Evolutionary conservation across 2,888 invertebrate genomes (phyloP), one percentile per base, ranked within the genome.

Genomic region (Chymomyza fuscimana): DNA sequence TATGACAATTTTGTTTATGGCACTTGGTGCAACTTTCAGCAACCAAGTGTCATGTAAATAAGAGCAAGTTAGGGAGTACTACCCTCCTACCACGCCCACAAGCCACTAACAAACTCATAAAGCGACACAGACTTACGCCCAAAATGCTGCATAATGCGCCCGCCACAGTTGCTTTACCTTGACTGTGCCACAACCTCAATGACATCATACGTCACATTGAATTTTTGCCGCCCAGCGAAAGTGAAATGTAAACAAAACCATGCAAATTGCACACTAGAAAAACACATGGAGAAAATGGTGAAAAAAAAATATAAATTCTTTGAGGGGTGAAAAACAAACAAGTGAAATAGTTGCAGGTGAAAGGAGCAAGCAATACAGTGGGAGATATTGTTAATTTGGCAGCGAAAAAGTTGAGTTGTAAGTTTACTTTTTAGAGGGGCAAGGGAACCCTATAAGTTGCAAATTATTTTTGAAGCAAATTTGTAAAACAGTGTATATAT

Each of bases 1-100:
- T 79, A 77, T 56, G 78, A 77, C 74, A 77, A 76, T 69, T 72
- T 71, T 74, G 74, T 72, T 66, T 62, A 69, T 72, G 72, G 32
- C 67, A 77, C 74, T 78, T 74, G 74, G 74, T n/a, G 67, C 59
- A 52, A 74, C 65, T 68, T 72, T 76, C 19, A 36, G 72, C n/a
- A 63, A 68, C 69, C 63, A 70, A 74, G 78, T 72, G 67, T 25
- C 67, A 56, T 69, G 76, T 54, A 54, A 61, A 78, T 72, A 61
- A 67, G 62, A 72, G 58, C 67, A 36, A 19, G 68, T n/a, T n/a
- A n/a, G n/a, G n/a, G n/a, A n/a, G n/a, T n/a, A n/a, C n/a, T n/a
- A n/a, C 32, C 32, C 32, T 32, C 5, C 32, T 6, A 32, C 32
- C 32, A 32, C 7, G 7, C 9, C 32, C 32, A 32, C 5, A 32